Conservation (phyloP, 2,888 invertebrate species). For the Synergus umbraculus region DNA sequence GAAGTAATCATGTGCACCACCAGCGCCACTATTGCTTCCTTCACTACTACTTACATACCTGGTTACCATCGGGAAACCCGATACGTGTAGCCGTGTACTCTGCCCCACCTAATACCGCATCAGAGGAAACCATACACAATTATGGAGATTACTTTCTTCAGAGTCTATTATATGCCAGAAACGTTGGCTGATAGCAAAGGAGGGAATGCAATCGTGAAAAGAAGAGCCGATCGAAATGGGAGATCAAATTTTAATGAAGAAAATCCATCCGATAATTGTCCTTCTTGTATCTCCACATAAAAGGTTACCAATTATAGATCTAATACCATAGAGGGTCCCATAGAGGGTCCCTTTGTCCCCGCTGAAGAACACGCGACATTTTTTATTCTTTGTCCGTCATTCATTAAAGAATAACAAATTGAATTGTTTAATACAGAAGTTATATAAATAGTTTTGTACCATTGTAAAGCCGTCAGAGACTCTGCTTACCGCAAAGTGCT, state of each 20-base stretch:
- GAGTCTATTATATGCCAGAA: not conserved
- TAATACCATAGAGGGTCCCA: not conserved
- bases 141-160: conserved; percentile 56
- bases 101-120: conserved; percentile 36
- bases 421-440: conserved; percentile 28
- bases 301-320: not conserved
- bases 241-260: conserved; percentile 10
- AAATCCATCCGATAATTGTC: not conserved
- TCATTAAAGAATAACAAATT: not conserved
- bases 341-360: not conserved
- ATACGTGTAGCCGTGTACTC: conserved; percentile 47
- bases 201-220: not conserved
- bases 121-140: conserved; percentile 58
- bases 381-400: not conserved
- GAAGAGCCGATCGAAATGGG: not conserved
- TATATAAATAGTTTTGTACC: conserved; percentile 33
- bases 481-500: conserved; percentile 38
- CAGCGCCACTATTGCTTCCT: conserved; percentile 28
- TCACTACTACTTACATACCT: conserved; percentile 8
- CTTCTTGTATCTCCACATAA: not conserved
- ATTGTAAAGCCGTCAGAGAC: conserved; percentile 18
- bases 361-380: not conserved
- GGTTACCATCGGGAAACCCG: conserved; percentile 53
- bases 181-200: not conserved
- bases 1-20: conserved; percentile 59